These are phyloP conservation scores for Ruditapes philippinarum DNA, from an alignment of 1,140 invertebrate species.

Conservation along the genomic window DNA sequence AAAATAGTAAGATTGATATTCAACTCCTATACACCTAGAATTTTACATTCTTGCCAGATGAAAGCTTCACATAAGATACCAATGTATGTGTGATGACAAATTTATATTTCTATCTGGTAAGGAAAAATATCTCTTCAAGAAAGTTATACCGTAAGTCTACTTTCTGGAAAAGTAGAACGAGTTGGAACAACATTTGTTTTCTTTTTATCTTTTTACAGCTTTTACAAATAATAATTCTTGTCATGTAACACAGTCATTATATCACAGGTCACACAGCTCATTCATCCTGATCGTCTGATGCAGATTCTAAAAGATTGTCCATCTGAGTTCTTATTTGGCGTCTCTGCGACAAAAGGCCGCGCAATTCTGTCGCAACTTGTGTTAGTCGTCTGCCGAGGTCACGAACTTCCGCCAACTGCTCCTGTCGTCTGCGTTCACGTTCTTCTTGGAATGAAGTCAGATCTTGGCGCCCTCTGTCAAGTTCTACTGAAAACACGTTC, in stretches of 20 bases:
- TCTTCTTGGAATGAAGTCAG: conserved; percentile 78
- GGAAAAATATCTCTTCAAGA: neutral
- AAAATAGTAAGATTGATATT: too few relatives aligned
- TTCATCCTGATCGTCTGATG: conserved; percentile 13
- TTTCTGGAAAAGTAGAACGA: neutral
- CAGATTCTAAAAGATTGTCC: conserved; percentile 64
- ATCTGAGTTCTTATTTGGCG: conserved; percentile 68
- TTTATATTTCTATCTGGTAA: too few relatives aligned
- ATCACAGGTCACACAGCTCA: neutral
- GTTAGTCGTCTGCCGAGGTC: conserved; percentile 80
- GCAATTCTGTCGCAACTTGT: conserved; percentile 80
- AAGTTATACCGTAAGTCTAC: neutral
- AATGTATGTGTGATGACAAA: too few relatives aligned
- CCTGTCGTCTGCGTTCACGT: conserved; percentile 77
- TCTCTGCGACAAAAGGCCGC: conserved; percentile 75
- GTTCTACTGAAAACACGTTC: conserved; percentile 76
- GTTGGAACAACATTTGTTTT: neutral
- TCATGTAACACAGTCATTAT: too few relatives aligned
- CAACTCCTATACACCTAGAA: too few relatives aligned
- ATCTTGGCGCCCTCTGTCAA: conserved; percentile 76
- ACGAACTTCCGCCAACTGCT: conserved; percentile 81
- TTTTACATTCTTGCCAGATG: too few relatives aligned
- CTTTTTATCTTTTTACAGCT: neutral
- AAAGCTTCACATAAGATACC: too few relatives aligned
- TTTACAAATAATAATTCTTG: neutral